phyloP scores from a whole-genome alignment of 2,888 invertebrate species.

The Formica aserva region DNA sequence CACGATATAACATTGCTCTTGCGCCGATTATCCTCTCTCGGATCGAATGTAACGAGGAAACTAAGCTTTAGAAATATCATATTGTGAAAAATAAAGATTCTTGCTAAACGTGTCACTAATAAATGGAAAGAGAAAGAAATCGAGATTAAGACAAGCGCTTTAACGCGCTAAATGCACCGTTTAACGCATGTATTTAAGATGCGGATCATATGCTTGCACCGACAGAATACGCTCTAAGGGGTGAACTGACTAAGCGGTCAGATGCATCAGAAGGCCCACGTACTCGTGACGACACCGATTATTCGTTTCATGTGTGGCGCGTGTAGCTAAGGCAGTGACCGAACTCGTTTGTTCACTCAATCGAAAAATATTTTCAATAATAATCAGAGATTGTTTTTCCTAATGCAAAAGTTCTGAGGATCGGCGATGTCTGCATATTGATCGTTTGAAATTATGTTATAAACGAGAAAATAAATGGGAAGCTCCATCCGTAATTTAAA shows the following conservation, averaged over 20 bases:
- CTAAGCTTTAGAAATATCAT: background rate
- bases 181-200: conserved; percentile 12
- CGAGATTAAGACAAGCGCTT: background rate
- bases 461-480: background rate
- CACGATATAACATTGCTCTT: background rate
- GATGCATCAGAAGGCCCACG: conserved; percentile 71
- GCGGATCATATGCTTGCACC: conserved; percentile 2
- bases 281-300: conserved; percentile 73
- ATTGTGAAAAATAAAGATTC: background rate
- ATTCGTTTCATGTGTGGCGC: conserved; percentile 67
- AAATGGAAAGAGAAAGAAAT: background rate
- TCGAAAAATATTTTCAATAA: conserved; percentile 29
- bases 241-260: conserved; percentile 67
- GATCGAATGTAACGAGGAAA: background rate
- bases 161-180: background rate
- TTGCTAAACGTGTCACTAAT: background rate
- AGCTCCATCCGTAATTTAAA: background rate
- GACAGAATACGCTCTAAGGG: conserved; percentile 19
- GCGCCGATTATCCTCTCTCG: background rate
- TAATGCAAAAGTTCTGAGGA: conserved; percentile 1
- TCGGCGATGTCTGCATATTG: background rate
- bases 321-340: conserved; percentile 58
- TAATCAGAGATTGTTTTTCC: background rate
- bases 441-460: background rate
- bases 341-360: conserved; percentile 61